Base-by-base conservation (phyloP, 35 echinoderm and acorn worm genomes). In the Apostichopus japonicus region DNA sequence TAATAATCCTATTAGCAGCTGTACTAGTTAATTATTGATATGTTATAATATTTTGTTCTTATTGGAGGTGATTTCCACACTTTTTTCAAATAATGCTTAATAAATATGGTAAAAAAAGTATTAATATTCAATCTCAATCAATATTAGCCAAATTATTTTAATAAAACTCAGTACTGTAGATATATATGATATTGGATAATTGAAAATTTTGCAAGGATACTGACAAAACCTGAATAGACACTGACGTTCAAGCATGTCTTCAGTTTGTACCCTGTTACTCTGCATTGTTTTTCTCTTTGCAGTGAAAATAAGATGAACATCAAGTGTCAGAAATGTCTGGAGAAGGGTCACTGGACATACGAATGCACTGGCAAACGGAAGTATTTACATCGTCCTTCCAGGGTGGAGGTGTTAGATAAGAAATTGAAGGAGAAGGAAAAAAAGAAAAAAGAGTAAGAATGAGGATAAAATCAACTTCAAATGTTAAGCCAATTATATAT, bases 341-440 rank as follows among this genome's bases (percentile, higher is more conserved):
- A 97, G 92, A 95, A 96, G 65, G 96, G 96, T 16, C 96, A 97
- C 76, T 97, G 96, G 96, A 97, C 96, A 10, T 97, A 97, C n/a
- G 94, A 97, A 77, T 97, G 96, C 65, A 93, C 96, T 13, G 96
- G 96, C 0, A 95, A 97, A 86, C 83, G 96, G 57, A 97, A 97
- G 77, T 97, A 97, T 51, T 86, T 95, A 4, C 96, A 97, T 79
- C 77, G 96, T 77, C 86, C 96, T 24, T 97, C 96, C 1, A 90
- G 96, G 78, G 73, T 95, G 23, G 82, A 91, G 21, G 56, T 93
- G 7, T 87, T 97, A 53, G 90, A 97, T 84, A 97, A 97, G 65
- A 97, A 93, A 24, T 24, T 97, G 53, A 97, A 97, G 70, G 94
- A 95, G 51, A 79, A 58, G 61, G 73, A 77, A 44, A 80, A 78